phyloP scores from a whole-genome alignment of 2,113 vertebrate genomes.

The Chaenogobius annularis region DNA sequence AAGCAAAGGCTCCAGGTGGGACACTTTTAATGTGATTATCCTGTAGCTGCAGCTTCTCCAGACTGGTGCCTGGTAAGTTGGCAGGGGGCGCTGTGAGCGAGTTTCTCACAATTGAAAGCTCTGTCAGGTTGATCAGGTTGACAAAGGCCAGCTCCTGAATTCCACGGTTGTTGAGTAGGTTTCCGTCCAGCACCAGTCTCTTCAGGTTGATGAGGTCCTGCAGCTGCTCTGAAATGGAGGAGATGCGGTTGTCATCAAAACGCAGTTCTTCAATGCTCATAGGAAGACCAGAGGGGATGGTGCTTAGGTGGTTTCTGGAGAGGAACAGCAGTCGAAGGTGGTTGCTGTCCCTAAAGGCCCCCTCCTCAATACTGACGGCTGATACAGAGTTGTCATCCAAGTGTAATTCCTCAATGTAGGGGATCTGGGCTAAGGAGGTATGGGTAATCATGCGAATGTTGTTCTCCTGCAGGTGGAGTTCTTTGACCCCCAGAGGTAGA shows the following conservation, averaged over 20 bases:
- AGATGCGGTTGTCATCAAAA: constrained; percentile 98
- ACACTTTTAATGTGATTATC: constrained; percentile 97
- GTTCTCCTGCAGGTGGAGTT: constrained; percentile 98
- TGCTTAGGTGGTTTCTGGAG: constrained; percentile 96
- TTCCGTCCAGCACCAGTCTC: constrained; percentile 94
- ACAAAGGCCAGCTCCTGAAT: constrained; percentile 93
- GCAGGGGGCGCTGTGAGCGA: constrained; percentile 91
- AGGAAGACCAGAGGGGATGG: constrained; percentile 93
- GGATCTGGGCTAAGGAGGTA: constrained; percentile 92
- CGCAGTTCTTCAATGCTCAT: constrained; percentile 96
- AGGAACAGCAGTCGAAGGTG: constrained; percentile 95
- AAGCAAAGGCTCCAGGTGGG: constrained; percentile 91
- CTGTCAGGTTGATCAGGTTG: constrained; percentile 93
- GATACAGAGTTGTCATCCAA: constrained; percentile 98
- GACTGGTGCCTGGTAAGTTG: constrained; percentile 90
- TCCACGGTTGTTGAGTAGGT: constrained; percentile 93
- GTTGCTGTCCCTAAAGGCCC: constrained; percentile 94
- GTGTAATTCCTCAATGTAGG: constrained; percentile 96
- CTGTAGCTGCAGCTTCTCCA: constrained; percentile 95
- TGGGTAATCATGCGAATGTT: constrained; percentile 97
- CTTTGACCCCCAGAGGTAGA: constrained; percentile 92
- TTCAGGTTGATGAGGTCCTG: constrained; percentile 98
- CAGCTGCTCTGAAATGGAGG: constrained; percentile 92
- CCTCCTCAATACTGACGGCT: constrained; percentile 96
- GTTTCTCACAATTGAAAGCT: constrained; percentile 94